These are phyloP conservation scores for Philhelius pedissequus DNA, from an alignment of 2,888 invertebrate species.

Conservation along the genomic window DNA sequence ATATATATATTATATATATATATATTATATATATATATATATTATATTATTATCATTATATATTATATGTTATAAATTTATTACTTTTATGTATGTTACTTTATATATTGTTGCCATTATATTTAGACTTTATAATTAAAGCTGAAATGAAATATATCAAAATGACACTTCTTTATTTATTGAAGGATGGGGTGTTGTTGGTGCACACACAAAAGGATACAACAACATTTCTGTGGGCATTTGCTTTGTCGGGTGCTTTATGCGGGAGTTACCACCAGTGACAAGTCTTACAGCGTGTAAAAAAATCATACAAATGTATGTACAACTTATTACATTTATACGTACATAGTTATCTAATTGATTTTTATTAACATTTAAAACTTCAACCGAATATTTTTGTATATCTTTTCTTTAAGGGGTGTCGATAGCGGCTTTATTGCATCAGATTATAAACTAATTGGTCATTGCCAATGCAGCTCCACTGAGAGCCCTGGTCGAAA, in stretches of 20 bases:
- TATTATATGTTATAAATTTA: too few relatives aligned
- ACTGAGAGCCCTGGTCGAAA: slow-evolving; percentile 80
- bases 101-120: too few relatives aligned
- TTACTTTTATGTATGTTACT: too few relatives aligned
- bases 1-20: too few relatives aligned
- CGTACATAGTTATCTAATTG: too few relatives aligned
- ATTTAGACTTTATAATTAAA: too few relatives aligned
- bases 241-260: slow-evolving; percentile 80
- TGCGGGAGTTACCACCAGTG: slow-evolving; percentile 78
- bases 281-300: slow-evolving; percentile 79
- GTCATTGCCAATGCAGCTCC: slow-evolving; percentile 80
- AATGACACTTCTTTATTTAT: neutral
- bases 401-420: slow-evolving; percentile 76
- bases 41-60: too few relatives aligned
- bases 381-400: neutral
- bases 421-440: slow-evolving; percentile 79
- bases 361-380: too few relatives aligned
- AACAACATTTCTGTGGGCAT: slow-evolving; percentile 80
- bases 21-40: too few relatives aligned
- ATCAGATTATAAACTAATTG: slow-evolving; percentile 79
- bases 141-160: neutral
- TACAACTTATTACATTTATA: too few relatives aligned
- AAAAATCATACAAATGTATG: slow-evolving; percentile 76
- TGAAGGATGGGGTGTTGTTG: slow-evolving; percentile 80
- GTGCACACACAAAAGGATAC: slow-evolving; percentile 81